These are phyloP conservation scores for Ornithoptera priamus DNA, from an alignment of 2,888 invertebrate species.

Conservation along the genomic window DNA sequence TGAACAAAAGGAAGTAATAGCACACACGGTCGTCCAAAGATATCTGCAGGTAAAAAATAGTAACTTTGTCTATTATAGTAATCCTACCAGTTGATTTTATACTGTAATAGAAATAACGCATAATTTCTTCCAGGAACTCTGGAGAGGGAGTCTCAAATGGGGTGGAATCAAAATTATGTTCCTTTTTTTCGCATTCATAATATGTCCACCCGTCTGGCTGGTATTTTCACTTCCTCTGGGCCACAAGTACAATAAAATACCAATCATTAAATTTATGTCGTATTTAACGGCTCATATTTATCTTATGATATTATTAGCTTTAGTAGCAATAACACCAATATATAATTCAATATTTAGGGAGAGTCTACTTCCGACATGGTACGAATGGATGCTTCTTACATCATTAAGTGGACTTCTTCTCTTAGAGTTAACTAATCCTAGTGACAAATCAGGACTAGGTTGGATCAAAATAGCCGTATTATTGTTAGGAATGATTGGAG, in stretches of 20 bases:
- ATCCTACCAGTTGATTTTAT: slow-evolving; percentile 29
- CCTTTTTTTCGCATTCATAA: slow-evolving; percentile 93
- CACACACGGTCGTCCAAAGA: slow-evolving; percentile 98
- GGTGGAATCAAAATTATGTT: slow-evolving; percentile 96
- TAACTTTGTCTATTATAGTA: slow-evolving; percentile 57
- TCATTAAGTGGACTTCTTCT: slow-evolving; percentile 97
- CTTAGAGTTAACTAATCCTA: slow-evolving; percentile 98
- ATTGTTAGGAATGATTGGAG: slow-evolving; percentile 93
- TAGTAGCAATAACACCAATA: slow-evolving; percentile 93
- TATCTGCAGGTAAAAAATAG: slow-evolving; percentile 92
- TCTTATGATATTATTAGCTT: slow-evolving; percentile 94
- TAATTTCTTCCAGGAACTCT: slow-evolving; percentile 88
- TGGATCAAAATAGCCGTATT: slow-evolving; percentile 94
- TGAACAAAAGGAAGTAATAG: slow-evolving; percentile 98
- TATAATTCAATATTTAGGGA: slow-evolving; percentile 88
- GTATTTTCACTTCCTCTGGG: slow-evolving; percentile 96
- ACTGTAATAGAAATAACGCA: slow-evolving; percentile 26
- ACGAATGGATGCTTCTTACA: slow-evolving; percentile 96
- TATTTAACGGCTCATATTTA: slow-evolving; percentile 99
- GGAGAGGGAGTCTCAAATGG: slow-evolving; percentile 98
- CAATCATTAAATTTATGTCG: slow-evolving; percentile 99
- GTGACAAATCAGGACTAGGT: slow-evolving; percentile 97
- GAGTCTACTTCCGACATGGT: slow-evolving; percentile 93
- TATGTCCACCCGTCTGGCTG: slow-evolving; percentile 98
- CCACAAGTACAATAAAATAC: slow-evolving; percentile 98